Conservation (phyloP, 2,797 vertebrate genomes). For the Coreius guichenoti region DNA sequence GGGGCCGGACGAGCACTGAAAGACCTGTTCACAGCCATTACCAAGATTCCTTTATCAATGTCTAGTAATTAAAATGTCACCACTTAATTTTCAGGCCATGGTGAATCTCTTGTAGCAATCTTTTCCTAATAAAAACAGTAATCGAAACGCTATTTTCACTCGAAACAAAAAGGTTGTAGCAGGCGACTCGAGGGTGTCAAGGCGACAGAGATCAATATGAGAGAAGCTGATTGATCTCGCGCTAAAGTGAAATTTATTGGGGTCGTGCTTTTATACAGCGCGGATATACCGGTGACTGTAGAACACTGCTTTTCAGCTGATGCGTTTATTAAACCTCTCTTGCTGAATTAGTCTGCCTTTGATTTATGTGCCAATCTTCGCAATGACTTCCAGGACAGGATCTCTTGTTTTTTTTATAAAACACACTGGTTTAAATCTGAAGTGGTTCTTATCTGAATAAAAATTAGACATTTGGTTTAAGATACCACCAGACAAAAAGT, state of each 20-base stretch:
- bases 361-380: conserved; percentile 87
- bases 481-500: background rate
- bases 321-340: conserved; percentile 89
- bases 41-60: conserved; percentile 87
- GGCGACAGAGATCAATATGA: conserved; percentile 84
- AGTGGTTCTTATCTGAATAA: background rate
- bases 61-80: conserved; percentile 98
- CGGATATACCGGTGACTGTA: conserved; percentile 93
- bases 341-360: conserved; percentile 80
- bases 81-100: conserved; percentile 88
- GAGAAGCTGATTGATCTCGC: conserved; percentile 88
- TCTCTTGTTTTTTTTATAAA: conserved; percentile 70
- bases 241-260: conserved; percentile 95
- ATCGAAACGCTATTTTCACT: conserved; percentile 88
- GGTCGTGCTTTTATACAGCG: conserved; percentile 91
- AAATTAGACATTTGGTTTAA: background rate
- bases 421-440: background rate
- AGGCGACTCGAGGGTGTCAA: conserved; percentile 78
- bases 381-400: conserved; percentile 72
- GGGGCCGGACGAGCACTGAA: conserved; percentile 71
- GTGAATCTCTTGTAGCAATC: conserved; percentile 85
- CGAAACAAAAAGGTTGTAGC: conserved; percentile 75
- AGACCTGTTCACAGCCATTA: conserved; percentile 75
- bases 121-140: conserved; percentile 86
- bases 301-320: conserved; percentile 89